These are phyloP conservation scores for Seladonia tumulorum DNA, from an alignment of 2,888 invertebrate species.

Conservation along the genomic window DNA sequence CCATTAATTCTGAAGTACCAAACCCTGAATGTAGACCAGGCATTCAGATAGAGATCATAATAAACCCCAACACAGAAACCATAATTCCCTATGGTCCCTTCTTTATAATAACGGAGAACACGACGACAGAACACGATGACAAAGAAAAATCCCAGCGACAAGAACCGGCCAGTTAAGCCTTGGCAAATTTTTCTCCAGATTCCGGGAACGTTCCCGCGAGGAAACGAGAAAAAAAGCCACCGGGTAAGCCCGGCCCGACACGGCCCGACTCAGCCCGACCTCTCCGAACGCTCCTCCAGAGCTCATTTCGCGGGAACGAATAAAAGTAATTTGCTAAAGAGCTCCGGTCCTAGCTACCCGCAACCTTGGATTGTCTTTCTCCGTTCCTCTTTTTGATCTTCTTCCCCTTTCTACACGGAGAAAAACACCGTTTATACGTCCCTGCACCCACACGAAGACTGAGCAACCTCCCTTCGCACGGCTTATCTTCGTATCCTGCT, in stretches of 20 bases:
- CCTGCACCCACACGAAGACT: background rate
- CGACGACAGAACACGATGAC: too few relatives aligned
- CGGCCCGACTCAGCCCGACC: background rate
- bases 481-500: conserved; percentile 42
- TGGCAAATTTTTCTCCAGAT: conserved; percentile 58
- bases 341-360: conserved; percentile 52
- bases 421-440: conserved; percentile 40
- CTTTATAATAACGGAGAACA: background rate
- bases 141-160: conserved; percentile 19
- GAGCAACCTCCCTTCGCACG: background rate
- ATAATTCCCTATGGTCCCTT: background rate
- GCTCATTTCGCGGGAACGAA: conserved; percentile 64
- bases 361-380: conserved; percentile 48
- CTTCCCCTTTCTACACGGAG: conserved; percentile 5
- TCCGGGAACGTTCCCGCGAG: conserved; percentile 7
- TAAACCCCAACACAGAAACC: background rate
- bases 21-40: background rate
- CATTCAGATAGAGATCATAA: background rate
- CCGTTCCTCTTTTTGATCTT: conserved; percentile 7
- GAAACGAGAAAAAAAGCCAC: conserved; percentile 39
- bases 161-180: conserved; percentile 38
- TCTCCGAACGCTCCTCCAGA: conserved; percentile 33
- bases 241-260: conserved; percentile 12
- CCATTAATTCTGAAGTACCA: background rate
- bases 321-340: conserved; percentile 73